Evolutionary conservation across 2,797 vertebrate species (phyloP).

Genomic region (Danionella dracula): DNA sequence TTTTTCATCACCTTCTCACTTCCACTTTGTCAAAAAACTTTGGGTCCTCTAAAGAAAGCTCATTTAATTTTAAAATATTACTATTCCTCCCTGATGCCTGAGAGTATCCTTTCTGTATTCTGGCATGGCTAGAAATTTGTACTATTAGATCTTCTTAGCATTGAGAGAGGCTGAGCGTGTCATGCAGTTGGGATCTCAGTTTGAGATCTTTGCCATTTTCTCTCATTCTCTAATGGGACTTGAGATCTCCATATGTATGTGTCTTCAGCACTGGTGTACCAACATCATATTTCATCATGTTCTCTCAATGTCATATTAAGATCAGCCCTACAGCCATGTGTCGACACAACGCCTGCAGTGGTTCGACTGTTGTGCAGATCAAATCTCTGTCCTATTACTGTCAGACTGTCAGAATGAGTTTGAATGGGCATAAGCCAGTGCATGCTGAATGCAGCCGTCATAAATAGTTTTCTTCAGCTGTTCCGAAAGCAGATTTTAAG

Average conservation of each 20-base stretch:
- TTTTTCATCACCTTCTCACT: background rate
- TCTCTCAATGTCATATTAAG: background rate
- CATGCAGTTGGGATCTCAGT: background rate
- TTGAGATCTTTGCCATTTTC: background rate
- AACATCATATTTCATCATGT: background rate
- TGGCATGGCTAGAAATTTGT: background rate
- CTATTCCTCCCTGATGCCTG: background rate
- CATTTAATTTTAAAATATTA: conserved; percentile 19
- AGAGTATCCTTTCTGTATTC: background rate
- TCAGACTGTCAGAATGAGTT: conserved; percentile 6
- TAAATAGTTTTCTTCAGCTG: background rate
- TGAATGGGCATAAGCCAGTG: background rate
- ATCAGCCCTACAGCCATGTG: background rate
- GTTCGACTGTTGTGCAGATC: background rate
- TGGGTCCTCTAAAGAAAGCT: conserved; percentile 12
- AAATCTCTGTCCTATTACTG: background rate
- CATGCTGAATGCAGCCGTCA: background rate
- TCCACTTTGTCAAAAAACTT: conserved; percentile 17
- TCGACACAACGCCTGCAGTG: conserved; percentile 4
- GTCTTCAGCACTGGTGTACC: background rate
- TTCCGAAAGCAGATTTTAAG: too few relatives aligned
- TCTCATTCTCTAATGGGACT: background rate
- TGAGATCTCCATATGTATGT: background rate
- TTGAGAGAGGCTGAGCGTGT: background rate
- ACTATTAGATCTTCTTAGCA: background rate